phyloP scores from a whole-genome alignment of 2,797 vertebrate genomes.

The Sebastes melanostomus region DNA sequence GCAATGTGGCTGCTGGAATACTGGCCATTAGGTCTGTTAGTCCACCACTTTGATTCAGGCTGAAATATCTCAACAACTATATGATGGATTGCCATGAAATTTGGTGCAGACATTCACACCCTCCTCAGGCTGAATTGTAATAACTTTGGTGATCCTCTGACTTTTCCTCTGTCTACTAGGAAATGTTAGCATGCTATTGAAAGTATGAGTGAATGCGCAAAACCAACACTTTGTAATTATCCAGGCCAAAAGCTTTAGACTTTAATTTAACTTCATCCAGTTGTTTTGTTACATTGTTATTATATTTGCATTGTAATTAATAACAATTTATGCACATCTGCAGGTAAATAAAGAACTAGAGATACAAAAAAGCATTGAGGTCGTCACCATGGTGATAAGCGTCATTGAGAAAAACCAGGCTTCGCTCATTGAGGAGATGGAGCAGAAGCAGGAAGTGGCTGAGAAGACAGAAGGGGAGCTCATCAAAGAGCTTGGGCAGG shows the following conservation, averaged over 20 bases:
- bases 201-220: neutral
- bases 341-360: constrained; percentile 44
- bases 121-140: neutral
- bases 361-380: constrained; percentile 28
- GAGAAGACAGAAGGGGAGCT: constrained; percentile 13
- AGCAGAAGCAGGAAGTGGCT: constrained; percentile 22
- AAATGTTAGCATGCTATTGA: neutral
- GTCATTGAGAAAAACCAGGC: constrained; percentile 49
- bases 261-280: neutral
- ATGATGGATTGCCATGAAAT: neutral
- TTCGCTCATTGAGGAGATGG: constrained; percentile 19
- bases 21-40: neutral
- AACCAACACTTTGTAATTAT: neutral
- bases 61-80: neutral
- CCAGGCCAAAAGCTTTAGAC: neutral
- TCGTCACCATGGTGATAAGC: neutral
- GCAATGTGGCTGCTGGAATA: neutral
- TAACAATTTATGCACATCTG: neutral
- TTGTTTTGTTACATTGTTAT: no score
- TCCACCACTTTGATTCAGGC: neutral
- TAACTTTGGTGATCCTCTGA: neutral
- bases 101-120: neutral
- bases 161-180: neutral
- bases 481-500: constrained; percentile 42
- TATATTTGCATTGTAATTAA: neutral